Conservation (phyloP, 2,888 invertebrate genomes). For the Dastarcus helophoroides region DNA sequence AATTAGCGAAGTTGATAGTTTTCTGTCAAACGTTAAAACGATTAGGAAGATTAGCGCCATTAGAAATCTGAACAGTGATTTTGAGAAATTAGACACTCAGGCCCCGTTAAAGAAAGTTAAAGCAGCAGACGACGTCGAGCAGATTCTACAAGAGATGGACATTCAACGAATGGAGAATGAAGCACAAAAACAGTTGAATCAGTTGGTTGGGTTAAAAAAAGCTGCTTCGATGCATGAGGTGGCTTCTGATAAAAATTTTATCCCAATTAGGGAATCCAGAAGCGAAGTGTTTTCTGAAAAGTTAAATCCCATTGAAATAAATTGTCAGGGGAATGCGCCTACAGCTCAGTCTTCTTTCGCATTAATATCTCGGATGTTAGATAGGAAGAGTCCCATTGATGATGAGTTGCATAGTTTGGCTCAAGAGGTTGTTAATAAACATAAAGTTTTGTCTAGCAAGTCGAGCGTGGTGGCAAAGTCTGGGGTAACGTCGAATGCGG, state of each 20-base stretch:
- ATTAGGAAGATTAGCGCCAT: conserved; percentile 24
- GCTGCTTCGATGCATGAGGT: too few species aligned
- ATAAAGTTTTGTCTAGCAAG: conserved; percentile 19
- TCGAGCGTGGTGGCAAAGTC: too few species aligned
- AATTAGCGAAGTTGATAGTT: conserved; percentile 30
- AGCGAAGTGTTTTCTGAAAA: too few species aligned
- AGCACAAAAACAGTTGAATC: too few species aligned
- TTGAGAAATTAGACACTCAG: conserved; percentile 16
- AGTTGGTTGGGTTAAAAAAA: too few species aligned
- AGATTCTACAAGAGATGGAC: conserved; percentile 33
- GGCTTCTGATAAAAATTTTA: too few species aligned
- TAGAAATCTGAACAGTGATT: conserved; percentile 24
- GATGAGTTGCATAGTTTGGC: conserved; percentile 20
- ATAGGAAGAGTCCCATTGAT: conserved; percentile 5
- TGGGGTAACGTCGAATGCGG: neutral
- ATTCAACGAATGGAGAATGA: conserved; percentile 1
- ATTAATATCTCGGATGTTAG: too few species aligned
- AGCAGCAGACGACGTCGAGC: conserved; percentile 38
- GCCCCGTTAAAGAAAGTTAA: conserved; percentile 19
- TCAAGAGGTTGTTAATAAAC: conserved; percentile 21
- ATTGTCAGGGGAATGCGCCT: too few species aligned
- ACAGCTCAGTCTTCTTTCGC: too few species aligned
- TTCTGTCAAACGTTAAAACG: conserved; percentile 30
- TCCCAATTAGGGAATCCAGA: too few species aligned
- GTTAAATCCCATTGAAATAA: too few species aligned